Base-by-base conservation (phyloP, 2,888 invertebrate species). In the Julus scanicus region DNA sequence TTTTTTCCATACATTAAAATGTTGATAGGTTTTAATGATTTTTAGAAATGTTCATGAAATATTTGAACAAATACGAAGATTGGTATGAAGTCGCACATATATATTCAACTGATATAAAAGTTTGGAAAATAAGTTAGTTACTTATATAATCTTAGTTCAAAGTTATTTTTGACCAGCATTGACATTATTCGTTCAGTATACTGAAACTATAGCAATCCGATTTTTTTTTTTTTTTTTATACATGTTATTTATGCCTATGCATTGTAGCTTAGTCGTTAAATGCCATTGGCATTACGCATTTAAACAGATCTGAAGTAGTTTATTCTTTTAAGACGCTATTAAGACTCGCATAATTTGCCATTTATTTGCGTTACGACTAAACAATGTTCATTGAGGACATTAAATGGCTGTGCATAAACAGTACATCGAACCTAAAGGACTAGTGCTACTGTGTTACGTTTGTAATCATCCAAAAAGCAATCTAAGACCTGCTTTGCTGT, bases 201-300 rank as follows among this genome's bases (percentile, higher is more conserved):
- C 29, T 29, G 20, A 29, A 3, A 29, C 63, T 20, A 29, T 29
- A 71, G 63, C 20, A 20, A 9, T 20, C 20, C n/a, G 8, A 29
- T 8, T 71, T 71, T 71, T 44, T 44, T 5, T 44, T 1, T 29
- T 49, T 49, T 49, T 63, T 71, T 71, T 20, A 29, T 29, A 6
- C 29, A 13, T 4, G 80, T 80, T 15, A 80, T 80, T 80, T 80
- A 80, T 15, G 80, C 80, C 8, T 80, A 37, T 80, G 80, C 80
- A 80, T 80, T 80, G 29, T 11, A 80, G 80, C 37, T 37, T 80
- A 37, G 80, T 80, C 80, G 80, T 80, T 80, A 80, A 80, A 39
- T 15, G 4, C 8, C 29, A 37, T 8, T 80, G 37, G 37, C 13
- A 80, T 80, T 80, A 80, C 9, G 4, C 37, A 29, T 20, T 37